A percentile compares a stretch with the other conserved stretches of the same genome.
These are phyloP conservation scores for Lepisosteus oculatus DNA, from an alignment of 2,113 vertebrate species.

Conservation along the genomic window DNA sequence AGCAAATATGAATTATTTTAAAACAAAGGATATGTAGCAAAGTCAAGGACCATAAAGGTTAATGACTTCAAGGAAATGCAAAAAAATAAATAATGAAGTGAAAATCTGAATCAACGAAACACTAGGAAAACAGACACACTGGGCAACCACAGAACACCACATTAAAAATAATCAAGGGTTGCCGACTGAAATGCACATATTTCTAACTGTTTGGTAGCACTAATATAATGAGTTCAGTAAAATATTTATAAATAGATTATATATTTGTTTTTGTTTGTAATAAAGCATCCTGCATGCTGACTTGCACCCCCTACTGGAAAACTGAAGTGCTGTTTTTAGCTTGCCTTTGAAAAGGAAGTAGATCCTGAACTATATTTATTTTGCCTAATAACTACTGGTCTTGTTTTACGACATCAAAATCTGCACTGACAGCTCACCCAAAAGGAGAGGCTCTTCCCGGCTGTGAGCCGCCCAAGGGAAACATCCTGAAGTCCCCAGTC, in stretches of 20 bases:
- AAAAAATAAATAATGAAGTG: conserved; percentile 44
- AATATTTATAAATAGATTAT: conserved; percentile 35
- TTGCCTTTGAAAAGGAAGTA: conserved; percentile 42
- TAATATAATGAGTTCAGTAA: background rate
- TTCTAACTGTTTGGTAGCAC: too few species aligned
- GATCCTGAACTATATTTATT: conserved; percentile 38
- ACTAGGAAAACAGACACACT: background rate
- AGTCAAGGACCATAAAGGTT: conserved; percentile 40
- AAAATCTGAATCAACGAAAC: conserved; percentile 29
- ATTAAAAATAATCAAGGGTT: background rate
- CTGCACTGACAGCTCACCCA: conserved; percentile 23
- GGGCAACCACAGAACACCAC: background rate
- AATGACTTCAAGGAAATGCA: conserved; percentile 70
- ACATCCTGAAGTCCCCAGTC: too few species aligned
- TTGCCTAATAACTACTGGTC: conserved; percentile 36
- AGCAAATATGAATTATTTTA: conserved; percentile 59
- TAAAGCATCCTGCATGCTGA: conserved; percentile 64
- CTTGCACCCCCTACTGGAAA: conserved; percentile 52
- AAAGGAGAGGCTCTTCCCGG: too few species aligned
- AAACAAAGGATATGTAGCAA: conserved; percentile 67
- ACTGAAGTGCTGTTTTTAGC: conserved; percentile 53
- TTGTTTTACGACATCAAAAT: conserved; percentile 22
- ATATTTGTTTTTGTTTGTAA: conserved; percentile 60
- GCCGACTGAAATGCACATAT: background rate
- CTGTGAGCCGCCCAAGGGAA: too few species aligned